phyloP scores from a whole-genome alignment of 2,797 vertebrate genomes.

The Chelmon rostratus region DNA sequence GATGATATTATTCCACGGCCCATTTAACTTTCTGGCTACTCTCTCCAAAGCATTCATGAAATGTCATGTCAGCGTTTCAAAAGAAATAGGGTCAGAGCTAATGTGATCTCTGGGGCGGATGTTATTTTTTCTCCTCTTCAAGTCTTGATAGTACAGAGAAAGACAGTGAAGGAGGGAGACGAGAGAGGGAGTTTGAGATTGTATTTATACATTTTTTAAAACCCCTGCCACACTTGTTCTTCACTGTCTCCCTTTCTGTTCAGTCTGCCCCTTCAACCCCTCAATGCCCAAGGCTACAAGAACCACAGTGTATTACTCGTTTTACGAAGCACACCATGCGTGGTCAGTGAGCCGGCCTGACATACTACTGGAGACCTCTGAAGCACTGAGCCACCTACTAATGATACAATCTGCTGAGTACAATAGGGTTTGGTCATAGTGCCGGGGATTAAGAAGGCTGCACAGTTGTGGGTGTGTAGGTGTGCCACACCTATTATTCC shows the following conservation, averaged over 20 bases:
- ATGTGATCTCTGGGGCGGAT: slow-evolving; percentile 46
- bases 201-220: slow-evolving; percentile 48
- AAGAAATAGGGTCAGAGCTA: slow-evolving; percentile 51
- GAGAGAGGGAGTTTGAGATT: slow-evolving; percentile 9
- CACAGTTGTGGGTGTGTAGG: slow-evolving; percentile 53
- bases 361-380: slow-evolving; percentile 39
- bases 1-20: slow-evolving; percentile 52
- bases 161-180: slow-evolving; percentile 26
- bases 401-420: slow-evolving; percentile 76
- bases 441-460: slow-evolving; percentile 63
- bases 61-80: slow-evolving; percentile 56
- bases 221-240: slow-evolving; percentile 10
- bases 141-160: slow-evolving; percentile 25
- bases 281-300: slow-evolving; percentile 8
- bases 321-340: slow-evolving; percentile 28
- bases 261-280: slow-evolving; percentile 6
- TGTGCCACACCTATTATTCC: slow-evolving; percentile 69
- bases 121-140: slow-evolving; percentile 11
- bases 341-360: slow-evolving; percentile 29
- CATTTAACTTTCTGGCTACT: slow-evolving; percentile 53
- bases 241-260: slow-evolving; percentile 9
- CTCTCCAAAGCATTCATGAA: slow-evolving; percentile 42
- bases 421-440: slow-evolving; percentile 58
- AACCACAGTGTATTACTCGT: slow-evolving; percentile 19
- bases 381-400: slow-evolving; percentile 63